Conservation (phyloP, 2,888 invertebrate species). For the Leistus spinibarbis region DNA sequence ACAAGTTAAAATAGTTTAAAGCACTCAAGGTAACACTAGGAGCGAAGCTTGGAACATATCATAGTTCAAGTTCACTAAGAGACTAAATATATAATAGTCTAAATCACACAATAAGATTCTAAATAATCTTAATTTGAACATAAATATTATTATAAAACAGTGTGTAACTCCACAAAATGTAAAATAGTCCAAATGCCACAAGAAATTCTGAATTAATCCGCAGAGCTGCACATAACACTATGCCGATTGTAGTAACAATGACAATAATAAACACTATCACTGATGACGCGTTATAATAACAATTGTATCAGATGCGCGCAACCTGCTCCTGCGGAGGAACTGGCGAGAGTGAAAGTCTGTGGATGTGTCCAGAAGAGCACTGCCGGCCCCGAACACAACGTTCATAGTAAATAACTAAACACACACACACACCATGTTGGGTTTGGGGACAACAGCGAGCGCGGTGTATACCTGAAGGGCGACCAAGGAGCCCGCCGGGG, state of each 20-base stretch:
- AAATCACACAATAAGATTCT: not conserved
- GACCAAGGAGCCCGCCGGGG: constrained; percentile 60
- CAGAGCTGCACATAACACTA: constrained; percentile 5
- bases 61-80: not conserved
- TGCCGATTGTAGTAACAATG: not conserved
- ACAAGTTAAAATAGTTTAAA: not conserved
- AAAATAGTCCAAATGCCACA: not conserved
- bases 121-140: not conserved
- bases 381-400: constrained; percentile 54
- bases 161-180: not conserved
- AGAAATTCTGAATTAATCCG: not conserved
- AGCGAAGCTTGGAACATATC: not conserved
- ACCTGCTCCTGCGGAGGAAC: constrained; percentile 52
- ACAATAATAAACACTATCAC: not conserved
- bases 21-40: not conserved
- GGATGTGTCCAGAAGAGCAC: constrained; percentile 41
- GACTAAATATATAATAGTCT: not conserved
- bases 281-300: constrained; percentile 2
- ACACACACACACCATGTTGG: constrained; percentile 14
- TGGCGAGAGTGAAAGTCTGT: constrained; percentile 59
- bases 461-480: constrained; percentile 45
- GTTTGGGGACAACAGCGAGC: not conserved
- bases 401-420: constrained; percentile 55
- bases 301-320: constrained; percentile 19
- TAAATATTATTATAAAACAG: not conserved